Evolutionary conservation across 1,140 invertebrate genomes (phyloP), one percentile per base, ranked within the genome.

Genomic region (Coboldia fuscipes): DNA sequence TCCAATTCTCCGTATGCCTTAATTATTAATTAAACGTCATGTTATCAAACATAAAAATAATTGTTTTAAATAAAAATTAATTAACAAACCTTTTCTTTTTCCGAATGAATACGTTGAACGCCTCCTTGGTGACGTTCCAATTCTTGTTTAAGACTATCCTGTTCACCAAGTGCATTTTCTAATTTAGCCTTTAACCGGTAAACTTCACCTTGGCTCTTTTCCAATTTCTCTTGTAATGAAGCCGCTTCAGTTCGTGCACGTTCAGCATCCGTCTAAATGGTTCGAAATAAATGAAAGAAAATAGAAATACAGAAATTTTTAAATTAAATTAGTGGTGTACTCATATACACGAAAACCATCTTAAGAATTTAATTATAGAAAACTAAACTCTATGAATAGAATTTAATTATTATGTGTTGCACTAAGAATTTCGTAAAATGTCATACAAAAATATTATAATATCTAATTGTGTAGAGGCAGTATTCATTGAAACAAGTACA

Each of bases 201-300:
- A 10, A 93, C 85, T 56, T 93, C 88, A 33, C 85, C 85, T 56
- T 92, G 86, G 32, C 82, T 85, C 58, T 90, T 88, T 55, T 88
- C 82, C 28, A 86, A 59, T 59, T 92, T 92, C 50, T 92, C 86
- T 58, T 92, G 86, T 21, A 89, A 60, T 21, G 75, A 75, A 35
- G 79, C 70, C 1, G 78, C 71, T 51, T 93, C 86, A 17, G 72
- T 68, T 32, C 75, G 66, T 20, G 79, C 72, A 46, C 86, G 68
- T 43, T 93, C 86, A 39, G 80, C 82, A 51, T 93, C 88, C 4
- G 81, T 63, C 48, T 76, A 66, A 33, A 19, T 23, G 5, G 12
- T 23, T 5, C n/a, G n/a, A n/a, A n/a, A 30, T 7, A 12, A 15
- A 7, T 13, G 14, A 30, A 30, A 30, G 6, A 10, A 15, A 30